Conservation (phyloP, 2,113 vertebrate genomes). For the Ptyas mucosa region DNA sequence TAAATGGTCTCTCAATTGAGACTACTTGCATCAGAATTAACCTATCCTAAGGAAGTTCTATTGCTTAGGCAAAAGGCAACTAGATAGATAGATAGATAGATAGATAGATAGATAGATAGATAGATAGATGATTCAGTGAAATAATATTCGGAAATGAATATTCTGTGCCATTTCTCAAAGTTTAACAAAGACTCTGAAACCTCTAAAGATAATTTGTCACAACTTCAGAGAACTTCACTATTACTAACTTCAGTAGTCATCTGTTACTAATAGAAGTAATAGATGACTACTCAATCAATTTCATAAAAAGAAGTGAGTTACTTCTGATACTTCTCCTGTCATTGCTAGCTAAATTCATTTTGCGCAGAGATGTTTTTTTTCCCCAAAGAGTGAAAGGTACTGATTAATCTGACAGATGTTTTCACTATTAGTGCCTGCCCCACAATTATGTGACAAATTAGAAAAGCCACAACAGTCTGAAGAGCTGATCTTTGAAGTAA, state of each 20-base stretch:
- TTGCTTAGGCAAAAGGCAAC: background rate
- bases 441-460: constrained; percentile 50
- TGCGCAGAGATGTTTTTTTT: background rate
- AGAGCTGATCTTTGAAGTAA: constrained; percentile 26
- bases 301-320: background rate
- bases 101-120: too few relatives aligned
- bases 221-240: background rate
- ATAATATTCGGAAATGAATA: background rate
- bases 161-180: background rate
- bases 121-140: background rate
- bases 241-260: constrained; percentile 1
- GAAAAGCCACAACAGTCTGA: constrained; percentile 32
- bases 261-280: background rate
- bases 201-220: background rate
- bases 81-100: too few relatives aligned
- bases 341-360: constrained; percentile 16
- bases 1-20: background rate
- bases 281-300: constrained; percentile 3
- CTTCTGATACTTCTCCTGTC: background rate
- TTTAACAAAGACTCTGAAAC: background rate
- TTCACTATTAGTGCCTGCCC: constrained; percentile 35
- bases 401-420: constrained; percentile 24
- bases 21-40: background rate
- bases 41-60: background rate
- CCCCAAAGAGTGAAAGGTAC: constrained; percentile 14